Conservation (phyloP, 2,888 invertebrate genomes). For the Lithophane socia region DNA sequence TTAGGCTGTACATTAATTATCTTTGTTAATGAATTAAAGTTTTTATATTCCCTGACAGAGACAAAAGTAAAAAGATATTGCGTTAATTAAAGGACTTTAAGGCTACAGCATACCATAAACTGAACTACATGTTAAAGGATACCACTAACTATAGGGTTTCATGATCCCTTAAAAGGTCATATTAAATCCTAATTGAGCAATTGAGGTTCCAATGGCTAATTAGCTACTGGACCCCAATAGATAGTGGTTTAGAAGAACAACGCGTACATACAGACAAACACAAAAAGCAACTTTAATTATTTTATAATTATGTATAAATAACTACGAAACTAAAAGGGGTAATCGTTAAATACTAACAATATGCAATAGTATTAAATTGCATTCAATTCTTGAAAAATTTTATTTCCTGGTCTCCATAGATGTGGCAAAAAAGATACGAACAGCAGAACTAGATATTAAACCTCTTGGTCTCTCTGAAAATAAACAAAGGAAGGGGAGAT, state of each 20-base stretch:
- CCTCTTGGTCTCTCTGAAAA: conserved; percentile 55
- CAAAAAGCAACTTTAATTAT: no score
- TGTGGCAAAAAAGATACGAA: conserved; percentile 53
- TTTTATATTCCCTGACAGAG: no score
- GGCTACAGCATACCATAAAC: neutral
- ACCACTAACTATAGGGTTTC: neutral
- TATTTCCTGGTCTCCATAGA: conserved; percentile 38
- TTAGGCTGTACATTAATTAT: neutral
- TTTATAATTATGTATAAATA: no score
- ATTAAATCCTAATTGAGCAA: neutral
- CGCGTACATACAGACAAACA: no score
- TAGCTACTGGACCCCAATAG: no score
- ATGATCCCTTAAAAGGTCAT: neutral
- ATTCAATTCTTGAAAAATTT: conserved; percentile 21
- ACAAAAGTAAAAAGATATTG: neutral
- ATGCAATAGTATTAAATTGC: conserved; percentile 1
- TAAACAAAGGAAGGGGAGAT: neutral
- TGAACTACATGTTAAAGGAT: neutral
- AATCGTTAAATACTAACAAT: conserved; percentile 43
- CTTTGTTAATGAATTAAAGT: neutral
- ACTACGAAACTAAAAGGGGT: neutral
- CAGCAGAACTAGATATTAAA: conserved; percentile 66
- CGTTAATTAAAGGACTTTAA: neutral
- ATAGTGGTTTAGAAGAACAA: no score
- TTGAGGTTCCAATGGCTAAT: no score